Base-by-base conservation (phyloP, 2,113 vertebrate species). In the Pampusana beccarii region DNA sequence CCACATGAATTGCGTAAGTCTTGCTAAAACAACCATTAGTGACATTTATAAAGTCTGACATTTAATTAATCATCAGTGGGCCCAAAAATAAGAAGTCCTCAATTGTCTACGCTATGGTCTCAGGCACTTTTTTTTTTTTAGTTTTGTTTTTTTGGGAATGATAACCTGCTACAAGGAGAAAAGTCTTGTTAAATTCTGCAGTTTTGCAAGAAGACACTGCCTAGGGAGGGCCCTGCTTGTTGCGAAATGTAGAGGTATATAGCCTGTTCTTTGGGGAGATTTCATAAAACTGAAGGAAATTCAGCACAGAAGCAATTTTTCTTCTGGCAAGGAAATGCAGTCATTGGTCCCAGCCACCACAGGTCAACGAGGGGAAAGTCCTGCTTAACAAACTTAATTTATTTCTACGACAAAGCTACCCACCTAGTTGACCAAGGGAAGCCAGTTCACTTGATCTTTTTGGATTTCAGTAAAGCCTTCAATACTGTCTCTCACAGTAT, bases 201-300 rank as follows among this genome's bases (percentile, higher is more conserved):
- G 11, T 25, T 96, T 88, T 80, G 7, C 34, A 89, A 69, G 48
- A 33, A 28, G 4, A 80, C 36, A 91, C 17, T 54, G 19, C 36
- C 31, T 20, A 85, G 48, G 25, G 11, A 85, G 48, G 28, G 11
- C 9, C 10, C 7, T 65, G 16, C 1, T 4, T 58, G 16, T 65
- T 25, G 60, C 16, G 62, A 88, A 79, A 85, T n/a, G 62, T 13
- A 34, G 56, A 83, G 60, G 6, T 78, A 31, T 34, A 38, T 5
- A 85, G 11, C 5, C 25, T 58, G 96, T 93, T 91, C 13, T 19
- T 69, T 85, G 79, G 57, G 34, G 33, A 88, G 12, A 23, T 90
- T 73, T 86, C 72, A 33, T 91, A 92, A 96, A 93, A 36, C 18
- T 72, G 66, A 93, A 96, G 11, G 34, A 75, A 90, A 92, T 80